A percentile compares a stretch with the other conserved stretches of the same genome.
These are phyloP conservation scores for Dolichomitus sp. DNA, from an alignment of 2,888 invertebrate species.

Conservation along the genomic window DNA sequence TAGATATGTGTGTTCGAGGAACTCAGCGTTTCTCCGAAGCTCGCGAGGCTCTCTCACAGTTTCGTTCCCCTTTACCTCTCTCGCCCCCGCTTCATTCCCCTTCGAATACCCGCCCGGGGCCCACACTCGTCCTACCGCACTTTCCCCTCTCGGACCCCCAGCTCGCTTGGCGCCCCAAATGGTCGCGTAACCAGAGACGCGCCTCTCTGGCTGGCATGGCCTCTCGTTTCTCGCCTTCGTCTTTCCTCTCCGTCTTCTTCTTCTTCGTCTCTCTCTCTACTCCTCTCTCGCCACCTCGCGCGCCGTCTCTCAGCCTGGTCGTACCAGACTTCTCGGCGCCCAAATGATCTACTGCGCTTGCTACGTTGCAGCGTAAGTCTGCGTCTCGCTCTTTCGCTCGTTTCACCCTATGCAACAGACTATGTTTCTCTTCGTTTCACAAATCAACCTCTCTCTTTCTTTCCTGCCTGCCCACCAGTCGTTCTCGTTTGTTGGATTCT, in stretches of 20 bases:
- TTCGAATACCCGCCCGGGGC: constrained; percentile 37
- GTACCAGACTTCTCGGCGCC: constrained; percentile 86
- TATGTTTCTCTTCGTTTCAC: not conserved
- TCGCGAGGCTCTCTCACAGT: constrained; percentile 23
- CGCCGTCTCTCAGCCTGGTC: constrained; percentile 61
- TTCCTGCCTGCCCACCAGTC: constrained; percentile 31
- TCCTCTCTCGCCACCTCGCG: constrained; percentile 45
- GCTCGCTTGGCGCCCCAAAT: constrained; percentile 85
- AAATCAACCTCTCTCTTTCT: constrained; percentile 7
- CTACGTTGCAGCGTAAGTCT: constrained; percentile 68
- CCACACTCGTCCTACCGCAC: constrained; percentile 55
- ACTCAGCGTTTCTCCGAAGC: constrained; percentile 12
- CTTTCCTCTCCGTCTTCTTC: constrained; percentile 27
- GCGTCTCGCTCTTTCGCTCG: constrained; percentile 35
- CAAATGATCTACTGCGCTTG: constrained; percentile 83
- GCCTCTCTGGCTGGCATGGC: constrained; percentile 75
- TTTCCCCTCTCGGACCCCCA: constrained; percentile 62
- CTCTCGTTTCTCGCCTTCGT: constrained; percentile 47
- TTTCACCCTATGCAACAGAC: constrained; percentile 3
- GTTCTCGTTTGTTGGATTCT: constrained; percentile 32
- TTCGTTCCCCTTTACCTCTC: constrained; percentile 64
- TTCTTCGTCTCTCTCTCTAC: constrained; percentile 4
- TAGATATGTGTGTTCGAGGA: constrained; percentile 7
- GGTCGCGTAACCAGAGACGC: constrained; percentile 86
- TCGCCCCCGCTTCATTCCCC: constrained; percentile 48